phyloP scores from a whole-genome alignment of 2,888 invertebrate species.

The Heliconius charithonia region DNA sequence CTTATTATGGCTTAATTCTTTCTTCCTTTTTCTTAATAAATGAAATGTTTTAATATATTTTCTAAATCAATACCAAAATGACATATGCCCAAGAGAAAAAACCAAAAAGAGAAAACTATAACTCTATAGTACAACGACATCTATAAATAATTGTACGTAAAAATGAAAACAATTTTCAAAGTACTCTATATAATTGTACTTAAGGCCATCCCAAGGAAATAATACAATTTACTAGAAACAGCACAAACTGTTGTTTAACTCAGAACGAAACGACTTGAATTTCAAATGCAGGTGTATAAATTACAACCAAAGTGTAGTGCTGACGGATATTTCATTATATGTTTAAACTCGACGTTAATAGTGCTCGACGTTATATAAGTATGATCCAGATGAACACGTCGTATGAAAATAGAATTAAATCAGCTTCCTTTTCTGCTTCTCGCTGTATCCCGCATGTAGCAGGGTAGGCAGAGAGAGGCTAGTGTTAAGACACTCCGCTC shows the following conservation, averaged over 20 bases:
- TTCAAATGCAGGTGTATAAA: slow-evolving; percentile 16
- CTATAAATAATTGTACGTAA: neutral
- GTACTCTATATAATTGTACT: neutral
- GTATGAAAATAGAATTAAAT: neutral
- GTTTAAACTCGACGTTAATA: slow-evolving; percentile 24
- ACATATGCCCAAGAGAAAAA: no score
- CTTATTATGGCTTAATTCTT: no score
- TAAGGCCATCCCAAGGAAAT: neutral
- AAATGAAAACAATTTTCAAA: neutral
- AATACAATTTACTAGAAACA: neutral
- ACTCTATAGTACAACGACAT: neutral
- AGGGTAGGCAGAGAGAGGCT: no score
- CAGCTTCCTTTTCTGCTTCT: no score
- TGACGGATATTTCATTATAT: slow-evolving; percentile 18
- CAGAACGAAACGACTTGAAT: neutral
- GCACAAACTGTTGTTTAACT: neutral
- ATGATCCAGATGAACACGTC: neutral
- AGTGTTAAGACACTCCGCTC: no score
- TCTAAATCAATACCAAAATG: no score
- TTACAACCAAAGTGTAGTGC: slow-evolving; percentile 4
- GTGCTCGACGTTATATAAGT: neutral
- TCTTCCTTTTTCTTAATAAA: no score
- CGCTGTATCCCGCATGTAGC: no score
- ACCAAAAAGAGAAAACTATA: neutral
- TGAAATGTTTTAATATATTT: no score